A percentile compares a stretch with the other conserved stretches of the same genome.
These are phyloP conservation scores for Cyprinella venusta DNA, from an alignment of 2,797 vertebrate species.

Conservation along the genomic window DNA sequence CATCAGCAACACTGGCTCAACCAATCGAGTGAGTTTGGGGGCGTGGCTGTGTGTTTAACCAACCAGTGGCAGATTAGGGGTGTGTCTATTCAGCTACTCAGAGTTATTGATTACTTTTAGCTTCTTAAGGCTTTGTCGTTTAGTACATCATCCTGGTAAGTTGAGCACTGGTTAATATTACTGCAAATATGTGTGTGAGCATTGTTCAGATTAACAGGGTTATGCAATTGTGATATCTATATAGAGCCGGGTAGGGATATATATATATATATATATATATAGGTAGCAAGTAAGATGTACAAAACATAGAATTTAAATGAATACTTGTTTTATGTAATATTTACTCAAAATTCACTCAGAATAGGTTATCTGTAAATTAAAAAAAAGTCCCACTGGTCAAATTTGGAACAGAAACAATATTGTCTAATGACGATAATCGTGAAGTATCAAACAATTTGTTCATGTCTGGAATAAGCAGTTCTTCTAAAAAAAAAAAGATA, in stretches of 20 bases:
- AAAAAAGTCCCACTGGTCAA: not conserved
- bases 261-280: not conserved
- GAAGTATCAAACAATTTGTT: not conserved
- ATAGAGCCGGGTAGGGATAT: not conserved
- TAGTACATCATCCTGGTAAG: no score
- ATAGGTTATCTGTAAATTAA: not conserved
- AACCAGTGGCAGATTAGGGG: no score
- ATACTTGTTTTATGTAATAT: not conserved
- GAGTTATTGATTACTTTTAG: no score
- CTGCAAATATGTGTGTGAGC: no score
- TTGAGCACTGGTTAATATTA: no score
- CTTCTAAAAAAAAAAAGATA: no score
- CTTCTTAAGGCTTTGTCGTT: no score
- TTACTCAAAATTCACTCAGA: not conserved
- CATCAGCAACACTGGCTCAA: no score
- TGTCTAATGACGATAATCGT: not conserved
- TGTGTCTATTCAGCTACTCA: no score
- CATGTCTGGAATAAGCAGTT: not conserved
- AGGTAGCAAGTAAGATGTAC: not conserved
- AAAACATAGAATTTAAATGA: not conserved
- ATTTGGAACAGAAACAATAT: not conserved
- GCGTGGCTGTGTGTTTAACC: no score
- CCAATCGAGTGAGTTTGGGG: no score
- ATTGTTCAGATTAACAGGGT: no score
- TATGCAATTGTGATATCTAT: not conserved